Evolutionary conservation across 2,797 vertebrate genomes (phyloP), one percentile per base, ranked within the genome.

Genomic region (Typhlichthys subterraneus): DNA sequence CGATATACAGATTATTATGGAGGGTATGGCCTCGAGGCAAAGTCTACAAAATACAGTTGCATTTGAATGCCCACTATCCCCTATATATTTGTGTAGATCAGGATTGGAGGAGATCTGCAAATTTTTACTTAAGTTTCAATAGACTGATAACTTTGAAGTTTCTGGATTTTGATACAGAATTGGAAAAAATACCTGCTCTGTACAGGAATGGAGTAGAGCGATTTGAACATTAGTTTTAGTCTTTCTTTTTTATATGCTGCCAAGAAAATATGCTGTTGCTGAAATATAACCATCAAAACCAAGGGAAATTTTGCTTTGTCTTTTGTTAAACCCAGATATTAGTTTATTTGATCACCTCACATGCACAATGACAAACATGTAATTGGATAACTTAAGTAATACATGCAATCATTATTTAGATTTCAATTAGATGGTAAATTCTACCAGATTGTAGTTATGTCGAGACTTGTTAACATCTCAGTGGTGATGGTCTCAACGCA

Each of bases 231-330:
- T 91, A 90, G 83, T 76, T 80, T 79, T 90, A 90, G 88, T 91
- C 74, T 81, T 69, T 83, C 87, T 85, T 84, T 86, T 90, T 84
- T 92, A 92, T 93, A 92, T 92, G 85, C 88, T 91, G 89, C 90
- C 89, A 90, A 87, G 90, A 92, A 91, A 91, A 88, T 82, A 88
- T 89, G 84, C 88, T 87, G 85, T 91, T 92, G 87, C 89, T 93
- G 75, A 94, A 94, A 93, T 93, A 94, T 93, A 93, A 91, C 85
- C 84, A 85, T 88, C 80, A 85, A 91, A 92, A 87, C 80, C 85
- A 89, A 84, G 81, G 74, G 72, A 79, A 53, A 59, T 73, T 82
- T 70, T 82, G 77, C 70, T 85, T 85, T 66, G 75, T 88, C 80
- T 82, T 83, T 84, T 84, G 45, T 79, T 75, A 61, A 47, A 46